Conservation (phyloP, 2,888 invertebrate species). For the Petrophora chlorosata region DNA sequence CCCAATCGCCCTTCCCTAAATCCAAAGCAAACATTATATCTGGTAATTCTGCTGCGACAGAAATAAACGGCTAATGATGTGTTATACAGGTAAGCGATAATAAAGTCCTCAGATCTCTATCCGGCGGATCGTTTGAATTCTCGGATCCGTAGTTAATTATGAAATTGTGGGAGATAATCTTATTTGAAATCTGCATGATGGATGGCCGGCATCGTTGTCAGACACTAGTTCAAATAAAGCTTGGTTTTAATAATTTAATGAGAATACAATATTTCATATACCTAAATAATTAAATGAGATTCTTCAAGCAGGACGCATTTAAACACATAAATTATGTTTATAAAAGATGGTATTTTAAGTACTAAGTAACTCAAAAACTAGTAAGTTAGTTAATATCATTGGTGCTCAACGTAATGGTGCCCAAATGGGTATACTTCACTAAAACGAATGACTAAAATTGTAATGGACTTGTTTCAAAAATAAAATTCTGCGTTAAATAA, state of each 20-base stretch:
- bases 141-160: constrained; percentile 51
- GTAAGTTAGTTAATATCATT: too few relatives aligned
- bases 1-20: neutral
- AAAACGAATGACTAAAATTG: too few relatives aligned
- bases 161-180: constrained; percentile 40
- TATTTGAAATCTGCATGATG: constrained; percentile 30
- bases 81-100: constrained; percentile 77
- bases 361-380: too few relatives aligned
- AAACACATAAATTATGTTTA: too few relatives aligned
- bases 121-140: constrained; percentile 68
- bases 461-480: too few relatives aligned
- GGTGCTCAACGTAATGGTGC: too few relatives aligned
- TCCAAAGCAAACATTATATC: constrained; percentile 54
- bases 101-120: constrained; percentile 75
- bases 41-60: constrained; percentile 70
- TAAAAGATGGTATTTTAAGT: too few relatives aligned
- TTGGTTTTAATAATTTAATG: neutral
- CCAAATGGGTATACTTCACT: too few relatives aligned
- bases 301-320: too few relatives aligned
- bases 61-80: constrained; percentile 80
- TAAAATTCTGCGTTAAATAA: too few relatives aligned
- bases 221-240: constrained; percentile 20
- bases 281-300: too few relatives aligned
- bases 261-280: neutral
- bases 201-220: constrained; percentile 9